Evolutionary conservation across 1,140 invertebrate genomes (phyloP), one percentile per base, ranked within the genome.

Genomic region (Grapholita molesta): DNA sequence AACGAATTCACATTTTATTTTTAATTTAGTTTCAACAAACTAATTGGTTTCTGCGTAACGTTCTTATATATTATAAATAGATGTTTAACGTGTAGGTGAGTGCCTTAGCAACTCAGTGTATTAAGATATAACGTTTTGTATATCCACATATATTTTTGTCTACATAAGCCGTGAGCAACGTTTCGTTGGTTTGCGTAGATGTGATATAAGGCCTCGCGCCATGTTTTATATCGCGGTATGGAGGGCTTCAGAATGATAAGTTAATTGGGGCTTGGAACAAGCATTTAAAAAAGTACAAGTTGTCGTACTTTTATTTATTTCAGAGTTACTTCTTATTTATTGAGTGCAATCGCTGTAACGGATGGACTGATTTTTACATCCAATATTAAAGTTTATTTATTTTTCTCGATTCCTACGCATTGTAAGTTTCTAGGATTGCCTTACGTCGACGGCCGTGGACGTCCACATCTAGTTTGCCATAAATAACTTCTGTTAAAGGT

Each of bases 101-200:
- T 91, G 89, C 89, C 89, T 91, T 91, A 91, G 89, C 87, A 84
- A 89, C 88, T 89, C 89, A 88, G 72, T 88, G 78, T 85, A 80
- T 78, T 86, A 83, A 84, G 79, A 80, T 81, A 71, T 77, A 77
- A 82, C 71, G 9, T 69, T 79, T 78, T 76, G 69, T 81, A 76
- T 81, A 70, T 68, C 70, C 67, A 71, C 70, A 74, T 71, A 78
- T 74, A 77, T 79, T 83, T 80, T 74, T 81, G 77, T 77, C 73
- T 71, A 72, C 66, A 53, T 67, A 66, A 33, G 42, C 66, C 18
- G 66, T 67, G 38, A 70, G 71, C 64, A 57, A 71, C 64, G 69
- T 68, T 75, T 78, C 74, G 35, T 72, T 48, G 38, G 8, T 15
- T 48, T 48, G 42, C 42, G 21, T 48, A 48, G 42, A n/a, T 18